Percentiles rank a stretch among this genome's conserved stretches.
Evolutionary conservation across 2,888 invertebrate genomes (phyloP).

Genomic region (Nomada goodeniana): DNA sequence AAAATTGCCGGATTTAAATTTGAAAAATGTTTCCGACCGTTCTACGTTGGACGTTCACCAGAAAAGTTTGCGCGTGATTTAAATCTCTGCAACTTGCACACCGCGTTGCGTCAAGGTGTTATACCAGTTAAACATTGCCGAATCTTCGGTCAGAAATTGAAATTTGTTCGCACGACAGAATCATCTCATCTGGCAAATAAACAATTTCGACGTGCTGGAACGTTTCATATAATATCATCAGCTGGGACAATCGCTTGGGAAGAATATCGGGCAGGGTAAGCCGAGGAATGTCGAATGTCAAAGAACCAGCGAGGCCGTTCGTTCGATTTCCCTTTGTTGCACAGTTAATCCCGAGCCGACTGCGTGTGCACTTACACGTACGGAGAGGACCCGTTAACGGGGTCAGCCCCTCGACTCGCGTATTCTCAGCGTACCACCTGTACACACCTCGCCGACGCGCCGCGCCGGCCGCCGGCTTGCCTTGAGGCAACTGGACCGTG

Average conservation of each 20-base stretch:
- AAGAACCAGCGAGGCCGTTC: slow-evolving; percentile 20
- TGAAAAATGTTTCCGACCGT: background rate
- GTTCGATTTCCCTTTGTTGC: slow-evolving; percentile 62
- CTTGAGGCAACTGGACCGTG: slow-evolving; percentile 61
- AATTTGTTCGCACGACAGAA: too few species aligned
- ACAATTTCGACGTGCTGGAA: too few species aligned
- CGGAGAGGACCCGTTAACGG: slow-evolving; percentile 60
- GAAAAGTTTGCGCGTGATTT: background rate
- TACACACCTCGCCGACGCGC: slow-evolving; percentile 33
- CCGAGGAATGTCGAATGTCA: background rate
- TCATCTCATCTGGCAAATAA: too few species aligned
- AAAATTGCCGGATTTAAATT: background rate
- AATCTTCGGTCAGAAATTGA: too few species aligned
- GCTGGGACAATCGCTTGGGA: too few species aligned
- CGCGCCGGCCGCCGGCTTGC: slow-evolving; percentile 19
- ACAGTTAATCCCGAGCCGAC: slow-evolving; percentile 53
- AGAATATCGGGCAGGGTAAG: too few species aligned
- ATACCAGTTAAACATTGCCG: background rate
- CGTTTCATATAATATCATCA: too few species aligned
- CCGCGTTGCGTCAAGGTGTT: background rate
- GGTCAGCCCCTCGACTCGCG: slow-evolving; percentile 63
- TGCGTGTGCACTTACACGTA: slow-evolving; percentile 29
- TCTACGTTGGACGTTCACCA: background rate
- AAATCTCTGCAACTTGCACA: slow-evolving; percentile 23
- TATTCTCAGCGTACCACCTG: slow-evolving; percentile 64